phyloP scores from a whole-genome alignment of 2,797 vertebrate species.

The Echiichthys vipera region DNA sequence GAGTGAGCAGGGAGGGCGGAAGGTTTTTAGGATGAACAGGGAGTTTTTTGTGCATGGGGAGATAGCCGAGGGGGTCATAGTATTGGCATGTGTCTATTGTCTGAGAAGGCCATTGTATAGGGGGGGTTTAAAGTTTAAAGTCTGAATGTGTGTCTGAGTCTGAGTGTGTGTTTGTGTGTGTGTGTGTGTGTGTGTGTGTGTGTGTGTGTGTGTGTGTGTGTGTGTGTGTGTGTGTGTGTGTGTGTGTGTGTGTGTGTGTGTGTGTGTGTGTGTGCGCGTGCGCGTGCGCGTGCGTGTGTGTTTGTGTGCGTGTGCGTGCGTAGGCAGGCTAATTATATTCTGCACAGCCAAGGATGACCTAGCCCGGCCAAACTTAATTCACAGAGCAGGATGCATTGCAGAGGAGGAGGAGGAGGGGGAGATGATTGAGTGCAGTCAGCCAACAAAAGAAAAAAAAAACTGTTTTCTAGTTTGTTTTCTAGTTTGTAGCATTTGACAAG shows the following conservation, averaged over 20 bases:
- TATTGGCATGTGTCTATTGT: constrained; percentile 86
- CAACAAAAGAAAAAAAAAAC: constrained; percentile 39
- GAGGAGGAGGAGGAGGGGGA: constrained; percentile 29
- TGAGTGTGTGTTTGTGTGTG: no score
- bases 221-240: no score
- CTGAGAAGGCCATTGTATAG: constrained; percentile 58
- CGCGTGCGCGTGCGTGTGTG: no score
- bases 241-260: no score
- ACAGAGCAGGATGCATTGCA: constrained; percentile 51
- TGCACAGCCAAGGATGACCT: constrained; percentile 74
- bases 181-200: no score
- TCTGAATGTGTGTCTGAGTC: constrained; percentile 61
- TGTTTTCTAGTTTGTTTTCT: constrained; percentile 16
- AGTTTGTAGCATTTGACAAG: constrained; percentile 31
- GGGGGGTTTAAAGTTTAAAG: constrained; percentile 75
- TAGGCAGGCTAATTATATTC: constrained; percentile 78
- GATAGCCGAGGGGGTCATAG: constrained; percentile 61
- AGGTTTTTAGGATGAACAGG: constrained; percentile 47
- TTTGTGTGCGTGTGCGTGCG: constrained; percentile 60
- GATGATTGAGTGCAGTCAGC: constrained; percentile 45
- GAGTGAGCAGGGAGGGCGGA: constrained; percentile 40
- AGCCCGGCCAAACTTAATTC: constrained; percentile 61
- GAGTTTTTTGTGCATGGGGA: constrained; percentile 54
- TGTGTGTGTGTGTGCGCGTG: no score
- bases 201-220: no score